These are phyloP conservation scores for Drosophila mulleri DNA, from an alignment of 2,888 invertebrate genomes.

Conservation along the genomic window DNA sequence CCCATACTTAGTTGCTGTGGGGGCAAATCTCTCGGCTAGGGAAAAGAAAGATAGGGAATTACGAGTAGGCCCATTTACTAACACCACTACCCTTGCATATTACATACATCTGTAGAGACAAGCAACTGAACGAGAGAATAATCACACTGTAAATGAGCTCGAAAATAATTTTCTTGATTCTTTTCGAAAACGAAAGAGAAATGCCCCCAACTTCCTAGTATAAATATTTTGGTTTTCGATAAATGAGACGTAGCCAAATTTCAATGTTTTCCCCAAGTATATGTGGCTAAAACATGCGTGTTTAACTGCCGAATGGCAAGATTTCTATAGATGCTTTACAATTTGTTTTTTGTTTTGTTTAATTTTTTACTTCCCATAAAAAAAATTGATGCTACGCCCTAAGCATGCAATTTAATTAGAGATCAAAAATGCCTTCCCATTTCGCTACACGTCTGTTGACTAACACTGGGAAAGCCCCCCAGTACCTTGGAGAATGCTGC, in stretches of 20 bases:
- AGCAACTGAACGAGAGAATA: conserved; percentile 34
- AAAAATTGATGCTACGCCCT: too few relatives aligned
- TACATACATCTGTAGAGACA: background rate
- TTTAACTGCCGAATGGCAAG: background rate
- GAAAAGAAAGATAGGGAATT: background rate
- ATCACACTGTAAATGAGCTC: conserved; percentile 50
- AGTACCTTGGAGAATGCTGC: too few relatives aligned
- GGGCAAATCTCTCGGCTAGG: too few relatives aligned
- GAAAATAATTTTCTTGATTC: background rate
- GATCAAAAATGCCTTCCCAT: too few relatives aligned
- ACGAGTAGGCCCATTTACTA: conserved; percentile 33
- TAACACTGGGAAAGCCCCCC: too few relatives aligned
- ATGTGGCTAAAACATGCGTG: background rate
- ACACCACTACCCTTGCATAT: conserved; percentile 54
- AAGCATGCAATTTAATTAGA: too few relatives aligned
- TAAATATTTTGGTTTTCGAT: background rate
- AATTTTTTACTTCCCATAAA: too few relatives aligned
- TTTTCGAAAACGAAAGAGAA: conserved; percentile 4
- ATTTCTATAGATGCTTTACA: background rate
- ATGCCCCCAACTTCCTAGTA: conserved; percentile 58
- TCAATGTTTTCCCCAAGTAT: background rate
- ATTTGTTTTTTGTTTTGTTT: too few relatives aligned
- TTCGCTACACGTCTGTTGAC: too few relatives aligned
- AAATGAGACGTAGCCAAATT: background rate
- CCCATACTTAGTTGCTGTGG: too few relatives aligned